A percentile compares a stretch with the other conserved stretches of the same genome.
Evolutionary conservation across 2,797 vertebrate species (phyloP).

Genomic region (Graptemys geographica): DNA sequence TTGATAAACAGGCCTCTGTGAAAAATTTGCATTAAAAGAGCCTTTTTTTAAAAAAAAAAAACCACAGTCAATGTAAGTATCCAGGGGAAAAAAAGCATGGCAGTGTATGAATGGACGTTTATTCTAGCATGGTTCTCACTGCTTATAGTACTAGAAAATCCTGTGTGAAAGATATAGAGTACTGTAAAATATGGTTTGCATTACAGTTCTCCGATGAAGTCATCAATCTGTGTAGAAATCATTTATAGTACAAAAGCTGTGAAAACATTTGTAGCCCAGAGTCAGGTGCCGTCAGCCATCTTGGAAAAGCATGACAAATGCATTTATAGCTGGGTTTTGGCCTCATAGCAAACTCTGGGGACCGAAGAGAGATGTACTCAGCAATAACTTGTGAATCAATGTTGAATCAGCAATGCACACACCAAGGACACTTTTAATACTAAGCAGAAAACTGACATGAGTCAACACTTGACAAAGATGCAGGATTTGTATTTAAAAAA

Average conservation of each 20-base stretch:
- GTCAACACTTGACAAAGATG: neutral
- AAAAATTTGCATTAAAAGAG: slow-evolving; percentile 66
- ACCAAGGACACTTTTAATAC: slow-evolving; percentile 31
- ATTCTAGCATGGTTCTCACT: slow-evolving; percentile 64
- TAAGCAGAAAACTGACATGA: slow-evolving; percentile 52
- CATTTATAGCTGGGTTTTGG: slow-evolving; percentile 55
- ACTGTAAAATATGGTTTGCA: slow-evolving; percentile 78
- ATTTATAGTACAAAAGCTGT: slow-evolving; percentile 65
- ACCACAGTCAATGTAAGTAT: slow-evolving; percentile 22
- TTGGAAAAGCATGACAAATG: slow-evolving; percentile 67
- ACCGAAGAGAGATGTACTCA: slow-evolving; percentile 40
- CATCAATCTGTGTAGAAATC: slow-evolving; percentile 66
- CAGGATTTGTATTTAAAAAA: neutral
- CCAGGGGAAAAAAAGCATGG: slow-evolving; percentile 13
- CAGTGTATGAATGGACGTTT: slow-evolving; percentile 55
- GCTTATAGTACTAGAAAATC: slow-evolving; percentile 47
- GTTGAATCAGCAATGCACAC: slow-evolving; percentile 56
- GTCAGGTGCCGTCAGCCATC: slow-evolving; percentile 67
- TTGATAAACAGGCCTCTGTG: slow-evolving; percentile 59
- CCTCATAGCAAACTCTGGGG: slow-evolving; percentile 52
- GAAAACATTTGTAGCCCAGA: slow-evolving; percentile 47
- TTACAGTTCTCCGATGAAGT: slow-evolving; percentile 71
- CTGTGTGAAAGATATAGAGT: slow-evolving; percentile 69
- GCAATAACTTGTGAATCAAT: slow-evolving; percentile 60
- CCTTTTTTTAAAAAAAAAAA: neutral